Evolutionary conservation across 2,888 invertebrate species (phyloP).

Genomic region (Hermodice carunculata): DNA sequence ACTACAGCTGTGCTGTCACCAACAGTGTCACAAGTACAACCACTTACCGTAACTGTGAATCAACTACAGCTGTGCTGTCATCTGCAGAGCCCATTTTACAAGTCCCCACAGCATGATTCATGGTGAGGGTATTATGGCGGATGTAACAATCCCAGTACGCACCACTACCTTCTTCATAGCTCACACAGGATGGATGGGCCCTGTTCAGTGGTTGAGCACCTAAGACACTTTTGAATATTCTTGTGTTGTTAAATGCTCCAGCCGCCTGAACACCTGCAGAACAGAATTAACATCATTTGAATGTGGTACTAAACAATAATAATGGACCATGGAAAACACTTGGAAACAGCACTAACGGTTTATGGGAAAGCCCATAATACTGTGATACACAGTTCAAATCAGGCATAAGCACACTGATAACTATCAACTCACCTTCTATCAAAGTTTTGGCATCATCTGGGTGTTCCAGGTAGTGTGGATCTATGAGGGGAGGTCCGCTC

Average conservation of each 20-base stretch:
- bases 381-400: no score
- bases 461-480: slow-evolving; percentile 86
- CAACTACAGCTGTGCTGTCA: slow-evolving; percentile 76
- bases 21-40: no score
- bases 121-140: slow-evolving; percentile 32
- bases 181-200: slow-evolving; percentile 34
- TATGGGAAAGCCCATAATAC: no score
- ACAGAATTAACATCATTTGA: no score
- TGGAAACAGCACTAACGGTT: no score
- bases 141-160: slow-evolving; percentile 40
- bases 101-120: slow-evolving; percentile 82
- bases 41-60: slow-evolving; percentile 71
- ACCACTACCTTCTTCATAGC: slow-evolving; percentile 29
- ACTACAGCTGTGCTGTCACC: no score
- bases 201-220: slow-evolving; percentile 21
- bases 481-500: slow-evolving; percentile 82
- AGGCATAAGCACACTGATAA: no score
- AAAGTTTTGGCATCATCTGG: slow-evolving; percentile 78
- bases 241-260: no score
- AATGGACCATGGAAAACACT: no score
- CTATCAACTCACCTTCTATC: slow-evolving; percentile 77
- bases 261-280: no score
- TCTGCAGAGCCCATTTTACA: slow-evolving; percentile 77
- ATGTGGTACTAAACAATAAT: no score
- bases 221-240: no score